Evolutionary conservation across 2,797 vertebrate genomes (phyloP).

Genomic region (Acipenser ruthenus): DNA sequence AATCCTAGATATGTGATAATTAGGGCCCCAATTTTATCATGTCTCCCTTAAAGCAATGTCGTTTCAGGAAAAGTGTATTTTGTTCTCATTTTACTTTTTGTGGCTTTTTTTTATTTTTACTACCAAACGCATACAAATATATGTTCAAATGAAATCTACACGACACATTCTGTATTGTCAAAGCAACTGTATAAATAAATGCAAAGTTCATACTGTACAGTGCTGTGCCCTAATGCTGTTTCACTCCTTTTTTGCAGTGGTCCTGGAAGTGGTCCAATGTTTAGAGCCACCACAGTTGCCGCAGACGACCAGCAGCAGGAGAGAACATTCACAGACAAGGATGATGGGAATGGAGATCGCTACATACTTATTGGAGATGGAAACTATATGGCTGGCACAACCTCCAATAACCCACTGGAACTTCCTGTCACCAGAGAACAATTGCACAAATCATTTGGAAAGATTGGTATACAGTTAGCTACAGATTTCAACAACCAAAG

Average conservation of each 20-base stretch:
- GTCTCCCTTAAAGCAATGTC: no score
- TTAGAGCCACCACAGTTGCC: conserved; percentile 55
- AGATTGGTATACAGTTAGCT: conserved; percentile 38
- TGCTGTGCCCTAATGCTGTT: no score
- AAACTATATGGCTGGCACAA: conserved; percentile 36
- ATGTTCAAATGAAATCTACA: no score
- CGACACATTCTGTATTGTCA: no score
- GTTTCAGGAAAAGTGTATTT: no score
- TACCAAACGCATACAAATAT: no score
- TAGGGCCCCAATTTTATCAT: no score
- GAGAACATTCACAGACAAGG: conserved; percentile 47
- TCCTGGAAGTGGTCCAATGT: conserved; percentile 55
- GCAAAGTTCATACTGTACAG: no score
- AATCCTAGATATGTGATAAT: no score
- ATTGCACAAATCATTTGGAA: conserved; percentile 32
- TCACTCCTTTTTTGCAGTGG: conserved; percentile 54
- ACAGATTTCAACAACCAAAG: conserved; percentile 53
- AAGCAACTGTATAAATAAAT: no score
- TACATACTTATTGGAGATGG: conserved; percentile 27
- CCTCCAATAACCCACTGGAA: conserved; percentile 37
- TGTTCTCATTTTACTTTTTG: no score
- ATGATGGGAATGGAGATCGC: conserved; percentile 43
- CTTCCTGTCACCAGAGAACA: conserved; percentile 37
- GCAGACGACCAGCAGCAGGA: conserved; percentile 55
- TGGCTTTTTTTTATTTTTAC: no score